These are phyloP conservation scores for Epirrita christyi DNA, from an alignment of 2,888 invertebrate genomes.

Conservation along the genomic window DNA sequence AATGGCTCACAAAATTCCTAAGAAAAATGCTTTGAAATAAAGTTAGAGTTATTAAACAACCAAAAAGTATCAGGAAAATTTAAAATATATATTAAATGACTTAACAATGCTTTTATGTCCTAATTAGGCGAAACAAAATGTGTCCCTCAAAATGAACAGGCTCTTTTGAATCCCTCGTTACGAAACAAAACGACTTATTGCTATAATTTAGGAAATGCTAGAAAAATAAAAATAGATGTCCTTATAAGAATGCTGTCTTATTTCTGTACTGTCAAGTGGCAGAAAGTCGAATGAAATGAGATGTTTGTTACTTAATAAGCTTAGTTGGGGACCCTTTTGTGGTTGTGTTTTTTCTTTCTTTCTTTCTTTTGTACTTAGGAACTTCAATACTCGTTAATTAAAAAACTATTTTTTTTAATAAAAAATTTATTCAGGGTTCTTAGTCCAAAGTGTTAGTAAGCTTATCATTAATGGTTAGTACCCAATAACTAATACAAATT, in stretches of 20 bases:
- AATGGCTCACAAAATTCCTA: neutral
- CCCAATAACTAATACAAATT: no score
- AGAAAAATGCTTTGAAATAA: neutral
- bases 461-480: no score
- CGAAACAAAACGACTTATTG: conserved; percentile 14
- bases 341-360: no score
- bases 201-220: conserved; percentile 14
- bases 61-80: neutral
- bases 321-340: no score
- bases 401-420: neutral
- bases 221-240: conserved; percentile 5
- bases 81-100: neutral
- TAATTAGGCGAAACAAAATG: conserved; percentile 20
- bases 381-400: neutral
- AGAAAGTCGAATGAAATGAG: neutral
- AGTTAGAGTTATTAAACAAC: neutral
- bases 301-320: conserved; percentile 3
- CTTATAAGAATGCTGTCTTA: conserved; percentile 4
- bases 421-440: no score
- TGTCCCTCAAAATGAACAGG: neutral
- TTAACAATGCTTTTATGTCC: neutral
- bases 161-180: conserved; percentile 1
- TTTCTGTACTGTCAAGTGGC: neutral
- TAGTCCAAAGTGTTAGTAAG: no score
- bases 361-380: neutral